A percentile compares a stretch with the other conserved stretches of the same genome.
phyloP scores from a whole-genome alignment of 1,140 invertebrate genomes.

The Cephus cinctus region DNA sequence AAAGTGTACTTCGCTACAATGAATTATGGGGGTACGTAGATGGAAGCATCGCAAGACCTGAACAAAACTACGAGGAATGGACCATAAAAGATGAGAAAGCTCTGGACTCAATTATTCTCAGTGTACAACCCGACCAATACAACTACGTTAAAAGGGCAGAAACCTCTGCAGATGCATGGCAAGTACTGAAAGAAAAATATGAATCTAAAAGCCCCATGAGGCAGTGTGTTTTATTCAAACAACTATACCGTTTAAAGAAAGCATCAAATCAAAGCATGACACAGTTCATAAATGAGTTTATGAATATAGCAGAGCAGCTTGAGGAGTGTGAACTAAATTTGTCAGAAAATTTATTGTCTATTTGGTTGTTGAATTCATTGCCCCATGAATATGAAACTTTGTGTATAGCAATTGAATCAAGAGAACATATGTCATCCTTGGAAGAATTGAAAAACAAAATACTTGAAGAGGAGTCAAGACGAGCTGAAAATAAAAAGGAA shows the following conservation, averaged over 20 bases:
- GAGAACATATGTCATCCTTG: background rate
- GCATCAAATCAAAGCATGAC: too few relatives aligned
- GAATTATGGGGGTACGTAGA: conserved; percentile 16
- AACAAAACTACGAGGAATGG: conserved; percentile 9
- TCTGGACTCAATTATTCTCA: conserved; percentile 13
- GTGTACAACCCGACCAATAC: too few relatives aligned
- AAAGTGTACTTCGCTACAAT: conserved; percentile 12
- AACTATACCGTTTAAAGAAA: too few relatives aligned
- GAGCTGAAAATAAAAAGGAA: background rate
- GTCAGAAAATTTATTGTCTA: background rate
- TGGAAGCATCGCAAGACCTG: conserved; percentile 9
- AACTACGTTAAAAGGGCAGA: too few relatives aligned
- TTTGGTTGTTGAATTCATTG: background rate
- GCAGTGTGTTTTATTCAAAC: too few relatives aligned
- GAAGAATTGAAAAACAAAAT: too few relatives aligned
- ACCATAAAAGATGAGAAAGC: conserved; percentile 14
- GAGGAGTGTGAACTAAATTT: background rate
- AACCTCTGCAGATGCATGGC: too few relatives aligned
- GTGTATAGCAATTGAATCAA: background rate
- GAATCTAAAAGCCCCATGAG: too few relatives aligned
- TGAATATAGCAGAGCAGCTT: background rate
- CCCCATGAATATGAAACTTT: background rate
- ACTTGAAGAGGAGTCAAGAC: conserved; percentile 2
- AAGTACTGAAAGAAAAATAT: too few relatives aligned
- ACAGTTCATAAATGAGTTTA: too few relatives aligned